Base-by-base conservation (phyloP, 2,797 vertebrate genomes). In the Paramormyrops hopkinsi region DNA sequence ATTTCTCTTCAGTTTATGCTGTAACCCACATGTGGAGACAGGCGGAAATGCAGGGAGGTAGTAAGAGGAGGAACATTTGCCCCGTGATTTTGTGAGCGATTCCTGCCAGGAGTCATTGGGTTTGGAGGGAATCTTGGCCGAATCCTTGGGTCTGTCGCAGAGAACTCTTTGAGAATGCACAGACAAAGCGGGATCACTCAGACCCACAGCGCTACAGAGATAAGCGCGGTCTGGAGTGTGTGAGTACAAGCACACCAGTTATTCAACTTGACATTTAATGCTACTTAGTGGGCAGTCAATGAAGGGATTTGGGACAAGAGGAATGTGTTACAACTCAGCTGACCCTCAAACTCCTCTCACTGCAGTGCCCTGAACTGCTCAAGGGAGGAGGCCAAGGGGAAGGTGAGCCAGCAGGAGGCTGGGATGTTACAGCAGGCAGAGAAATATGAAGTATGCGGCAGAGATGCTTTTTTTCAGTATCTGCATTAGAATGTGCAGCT, bases 131-230 rank as follows among this genome's bases (percentile, higher is more conserved):
- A 46, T 92, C 92, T 93, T 91, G 93, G 93, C 93, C 89, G 90
- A 90, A 91, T 19, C n/a, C 88, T 19, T 22, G 53, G 83, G 48
- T 87, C 89, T 53, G 59, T 83, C 91, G 12, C 29, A 83, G 93
- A 92, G 51, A 92, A 93, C 92, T 92, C 89, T 93, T 91, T 93
- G 91, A 90, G 92, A 90, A 92, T 89, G 89, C 92, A 93, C 82
- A 91, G 93, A 87, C 86, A 87, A 89, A 87, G 90, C 82, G 89
- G 89, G 90, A 91, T 92, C 91, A 90, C 87, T 90, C 37, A 90
- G 29, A 46, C 86, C 69, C 2, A 8, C 88, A 88, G 89, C 91
- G 89, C 87, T 88, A 56, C 37, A 89, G 91, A 91, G 88, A 94
- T 90, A 92, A 93, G 91, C 65, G 87, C 88, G 91, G 89, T 90